phyloP scores from a whole-genome alignment of 1,140 invertebrate species.

The Pomacea maculata region DNA sequence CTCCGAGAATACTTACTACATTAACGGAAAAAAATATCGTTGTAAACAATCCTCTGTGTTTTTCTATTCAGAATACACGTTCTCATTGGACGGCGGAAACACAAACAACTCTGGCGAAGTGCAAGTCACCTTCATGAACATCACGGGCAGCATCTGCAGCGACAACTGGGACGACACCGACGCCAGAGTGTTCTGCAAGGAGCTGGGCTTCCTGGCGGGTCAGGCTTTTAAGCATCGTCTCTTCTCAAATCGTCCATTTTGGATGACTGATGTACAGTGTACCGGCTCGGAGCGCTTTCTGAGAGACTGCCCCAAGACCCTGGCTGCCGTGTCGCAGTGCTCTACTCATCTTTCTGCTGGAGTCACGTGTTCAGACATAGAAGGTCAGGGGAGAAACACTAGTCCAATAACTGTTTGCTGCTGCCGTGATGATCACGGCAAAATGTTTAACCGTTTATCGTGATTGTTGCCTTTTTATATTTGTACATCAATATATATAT shows the following conservation, averaged over 20 bases:
- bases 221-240: slow-evolving; percentile 38
- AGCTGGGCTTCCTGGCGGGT: slow-evolving; percentile 46
- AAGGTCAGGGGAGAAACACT: neutral
- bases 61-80: neutral
- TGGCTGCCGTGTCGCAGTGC: neutral
- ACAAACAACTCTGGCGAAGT: slow-evolving; percentile 33
- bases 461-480: neutral
- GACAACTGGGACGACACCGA: slow-evolving; percentile 47
- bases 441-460: neutral
- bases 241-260: slow-evolving; percentile 44
- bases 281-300: neutral
- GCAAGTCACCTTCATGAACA: slow-evolving; percentile 38
- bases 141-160: slow-evolving; percentile 48
- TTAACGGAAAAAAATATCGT: slow-evolving; percentile 14
- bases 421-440: neutral
- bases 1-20: neutral
- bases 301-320: neutral
- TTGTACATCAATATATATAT: neutral
- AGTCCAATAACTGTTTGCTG: neutral
- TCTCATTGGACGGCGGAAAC: too few relatives aligned
- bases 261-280: slow-evolving; percentile 32
- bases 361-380: neutral
- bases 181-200: slow-evolving; percentile 47
- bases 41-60: slow-evolving; percentile 18
- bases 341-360: neutral